Evolutionary conservation across 1,140 invertebrate species (phyloP), one percentile per base, ranked within the genome.

Genomic region (Babylonia areolata): DNA sequence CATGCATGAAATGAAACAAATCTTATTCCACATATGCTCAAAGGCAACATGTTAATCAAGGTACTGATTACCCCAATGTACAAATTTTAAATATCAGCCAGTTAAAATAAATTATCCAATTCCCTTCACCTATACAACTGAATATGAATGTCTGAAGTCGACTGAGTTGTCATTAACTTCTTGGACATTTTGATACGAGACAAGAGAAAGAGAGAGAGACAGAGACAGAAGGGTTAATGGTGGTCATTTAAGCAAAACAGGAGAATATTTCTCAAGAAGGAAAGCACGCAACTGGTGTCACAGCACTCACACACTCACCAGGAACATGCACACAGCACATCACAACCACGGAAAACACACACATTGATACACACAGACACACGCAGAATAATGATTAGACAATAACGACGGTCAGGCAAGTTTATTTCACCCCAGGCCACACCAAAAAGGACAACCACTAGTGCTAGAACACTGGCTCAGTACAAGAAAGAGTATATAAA

Each of bases 381-480:
- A 20, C 6, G 46, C 20, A 20, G 46, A n/a, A n/a, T n/a, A n/a
- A 64, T 12, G 15, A n/a, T 64, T 64, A 64, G 58, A 40, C 39
- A 23, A 17, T 35, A 23, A 40, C 35, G 31, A 40, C 71, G 33
- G 31, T 77, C 31, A 77, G 37, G 75, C 75, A 39, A 11, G 23
- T 35, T 40, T 3, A 77, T 31, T 35, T 37, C 71, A 77, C 3
- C 75, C 75, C 75, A 77, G 11, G 9, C 75, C 75, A 77, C 75
- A 77, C 75, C 20, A 15, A 40, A 33, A 31, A 73, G 28, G 35
- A 73, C 31, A 33, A 40, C 75, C 23, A 40, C 35, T 77, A 77
- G 75, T 77, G 35, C 75, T 35, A 37, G 33, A 35, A 39, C n/a
- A 77, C 75, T 77, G 75, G 75, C 75, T 37, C 75, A 77, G 37